These are phyloP conservation scores for Rhea americana DNA, from an alignment of 2,113 vertebrate genomes.

Conservation along the genomic window DNA sequence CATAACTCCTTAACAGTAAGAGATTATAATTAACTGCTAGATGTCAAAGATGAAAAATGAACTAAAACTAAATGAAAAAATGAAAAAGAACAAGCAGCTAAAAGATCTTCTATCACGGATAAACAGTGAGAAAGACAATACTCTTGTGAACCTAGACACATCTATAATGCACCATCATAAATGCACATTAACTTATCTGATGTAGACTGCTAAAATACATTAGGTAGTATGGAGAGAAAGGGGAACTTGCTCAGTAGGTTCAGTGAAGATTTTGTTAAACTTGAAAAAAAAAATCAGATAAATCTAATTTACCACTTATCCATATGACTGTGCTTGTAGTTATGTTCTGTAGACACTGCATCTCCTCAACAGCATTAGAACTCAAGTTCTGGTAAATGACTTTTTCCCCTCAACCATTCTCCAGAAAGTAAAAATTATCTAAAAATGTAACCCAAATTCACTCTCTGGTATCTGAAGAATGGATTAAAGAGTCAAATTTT, in stretches of 20 bases:
- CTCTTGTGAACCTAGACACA: neutral
- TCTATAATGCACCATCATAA: neutral
- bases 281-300: neutral
- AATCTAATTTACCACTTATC: neutral
- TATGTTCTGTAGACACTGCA: neutral
- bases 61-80: neutral
- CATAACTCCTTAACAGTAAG: neutral
- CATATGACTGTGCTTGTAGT: accelerated
- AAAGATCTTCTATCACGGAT: neutral
- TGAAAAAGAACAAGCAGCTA: neutral
- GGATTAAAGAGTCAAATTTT: neutral
- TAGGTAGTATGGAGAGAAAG: neutral
- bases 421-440: neutral
- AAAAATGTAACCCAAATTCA: neutral
- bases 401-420: neutral
- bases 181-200: neutral
- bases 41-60: neutral
- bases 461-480: neutral
- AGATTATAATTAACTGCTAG: neutral
- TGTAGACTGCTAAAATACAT: neutral
- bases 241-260: neutral
- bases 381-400: neutral
- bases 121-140: neutral
- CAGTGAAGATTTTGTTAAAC: neutral
- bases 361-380: neutral